These are phyloP conservation scores for Gymnodraco acuticeps DNA, from an alignment of 2,797 vertebrate genomes.

Conservation along the genomic window DNA sequence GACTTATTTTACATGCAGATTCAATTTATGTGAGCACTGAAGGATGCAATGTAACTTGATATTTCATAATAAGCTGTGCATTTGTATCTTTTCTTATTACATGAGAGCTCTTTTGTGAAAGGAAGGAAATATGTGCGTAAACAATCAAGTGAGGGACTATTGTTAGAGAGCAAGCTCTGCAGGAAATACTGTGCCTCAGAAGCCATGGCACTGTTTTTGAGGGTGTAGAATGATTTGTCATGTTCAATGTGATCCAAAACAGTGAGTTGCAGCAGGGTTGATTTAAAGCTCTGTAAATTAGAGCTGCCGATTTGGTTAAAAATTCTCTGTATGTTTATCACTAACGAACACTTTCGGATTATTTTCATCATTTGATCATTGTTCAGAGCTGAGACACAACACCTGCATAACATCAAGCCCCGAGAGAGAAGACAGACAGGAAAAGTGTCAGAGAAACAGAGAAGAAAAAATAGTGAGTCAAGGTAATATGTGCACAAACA, in stretches of 20 bases:
- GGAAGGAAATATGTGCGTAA: constrained; percentile 2
- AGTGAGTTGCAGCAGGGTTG: neutral
- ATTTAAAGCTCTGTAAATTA: neutral
- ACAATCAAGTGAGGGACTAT: neutral
- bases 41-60: neutral
- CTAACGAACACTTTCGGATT: neutral
- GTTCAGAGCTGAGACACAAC: constrained; percentile 16
- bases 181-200: neutral
- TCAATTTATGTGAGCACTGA: constrained; percentile 1
- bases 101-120: neutral
- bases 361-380: neutral
- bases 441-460: constrained; percentile 13
- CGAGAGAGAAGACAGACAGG: constrained; percentile 6
- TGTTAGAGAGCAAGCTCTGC: neutral
- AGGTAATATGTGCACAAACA: neutral
- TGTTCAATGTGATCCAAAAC: too few species aligned
- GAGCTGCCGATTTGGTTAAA: neutral
- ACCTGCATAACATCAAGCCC: constrained; percentile 43
- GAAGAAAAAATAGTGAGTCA: constrained; percentile 24
- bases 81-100: neutral
- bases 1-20: neutral
- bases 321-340: neutral
- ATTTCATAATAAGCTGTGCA: neutral
- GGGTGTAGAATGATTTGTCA: neutral
- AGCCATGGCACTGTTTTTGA: neutral